phyloP scores from a whole-genome alignment of 2,797 vertebrate species.

The Lepus oiostolus region DNA sequence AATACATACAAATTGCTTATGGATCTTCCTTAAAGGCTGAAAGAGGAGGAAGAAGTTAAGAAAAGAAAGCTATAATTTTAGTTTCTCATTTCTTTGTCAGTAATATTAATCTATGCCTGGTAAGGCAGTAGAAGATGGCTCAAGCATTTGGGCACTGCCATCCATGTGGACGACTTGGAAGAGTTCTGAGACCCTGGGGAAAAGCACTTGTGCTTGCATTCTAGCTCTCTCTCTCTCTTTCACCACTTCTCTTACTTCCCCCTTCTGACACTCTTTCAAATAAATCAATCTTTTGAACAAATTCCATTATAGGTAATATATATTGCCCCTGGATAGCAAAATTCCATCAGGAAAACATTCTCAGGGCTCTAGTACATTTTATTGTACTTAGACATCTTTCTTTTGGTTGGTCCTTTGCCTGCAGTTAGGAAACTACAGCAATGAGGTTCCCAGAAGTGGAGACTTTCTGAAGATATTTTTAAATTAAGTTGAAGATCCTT shows the following conservation, averaged over 20 bases:
- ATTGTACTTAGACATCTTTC: not conserved
- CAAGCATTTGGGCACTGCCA: too few relatives aligned
- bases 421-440: not conserved
- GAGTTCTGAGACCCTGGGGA: too few relatives aligned
- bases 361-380: not conserved
- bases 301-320: not conserved
- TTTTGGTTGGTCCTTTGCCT: not conserved
- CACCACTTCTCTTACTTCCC: too few relatives aligned
- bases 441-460: not conserved
- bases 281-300: too few relatives aligned
- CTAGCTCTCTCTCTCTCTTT: too few relatives aligned
- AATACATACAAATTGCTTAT: not conserved
- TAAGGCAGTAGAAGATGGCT: too few relatives aligned
- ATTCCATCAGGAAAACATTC: not conserved
- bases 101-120: not conserved
- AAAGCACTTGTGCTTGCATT: too few relatives aligned
- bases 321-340: not conserved
- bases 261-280: too few relatives aligned
- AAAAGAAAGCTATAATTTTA: slow-evolving; percentile 33
- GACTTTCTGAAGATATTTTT: not conserved
- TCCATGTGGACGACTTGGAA: too few relatives aligned
- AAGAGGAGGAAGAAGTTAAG: not conserved
- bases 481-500: not conserved
- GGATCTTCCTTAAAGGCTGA: not conserved
- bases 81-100: slow-evolving; percentile 59